A percentile compares a stretch with the other conserved stretches of the same genome.
These are phyloP conservation scores for Matsumyia berberina DNA, from an alignment of 2,888 invertebrate species.

Conservation along the genomic window DNA sequence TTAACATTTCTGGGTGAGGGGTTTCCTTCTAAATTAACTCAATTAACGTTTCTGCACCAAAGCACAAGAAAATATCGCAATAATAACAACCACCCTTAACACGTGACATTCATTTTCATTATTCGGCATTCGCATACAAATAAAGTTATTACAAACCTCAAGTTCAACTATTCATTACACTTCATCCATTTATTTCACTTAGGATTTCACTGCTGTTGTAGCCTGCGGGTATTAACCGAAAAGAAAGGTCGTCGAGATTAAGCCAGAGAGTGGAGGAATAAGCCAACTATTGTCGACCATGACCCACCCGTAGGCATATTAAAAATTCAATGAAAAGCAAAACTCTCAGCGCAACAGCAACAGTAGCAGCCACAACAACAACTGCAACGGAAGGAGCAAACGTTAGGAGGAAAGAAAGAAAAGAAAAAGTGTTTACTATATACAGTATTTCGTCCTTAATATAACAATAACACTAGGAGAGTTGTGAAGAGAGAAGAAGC, in stretches of 20 bases:
- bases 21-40: neutral
- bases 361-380: conserved; percentile 41
- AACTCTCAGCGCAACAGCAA: conserved; percentile 20
- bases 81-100: conserved; percentile 19
- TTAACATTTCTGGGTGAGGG: neutral
- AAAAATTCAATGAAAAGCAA: conserved; percentile 70
- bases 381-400: conserved; percentile 27
- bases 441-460: conserved; percentile 52
- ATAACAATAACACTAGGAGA: conserved; percentile 67
- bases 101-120: conserved; percentile 56
- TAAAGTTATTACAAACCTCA: conserved; percentile 56
- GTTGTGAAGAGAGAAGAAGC: conserved; percentile 34
- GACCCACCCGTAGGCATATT: conserved; percentile 73
- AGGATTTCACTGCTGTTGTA: conserved; percentile 22
- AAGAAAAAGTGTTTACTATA: conserved; percentile 10
- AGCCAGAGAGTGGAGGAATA: conserved; percentile 27
- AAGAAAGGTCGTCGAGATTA: conserved; percentile 55
- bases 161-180: conserved; percentile 72
- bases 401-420: conserved; percentile 6
- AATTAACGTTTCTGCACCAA: neutral
- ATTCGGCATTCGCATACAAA: conserved; percentile 31
- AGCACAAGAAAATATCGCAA: neutral
- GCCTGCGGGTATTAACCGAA: conserved; percentile 55
- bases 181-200: conserved; percentile 71
- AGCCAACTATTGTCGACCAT: conserved; percentile 66